These are phyloP conservation scores for Mergus octosetaceus DNA, from an alignment of 2,797 vertebrate genomes.

Conservation along the genomic window DNA sequence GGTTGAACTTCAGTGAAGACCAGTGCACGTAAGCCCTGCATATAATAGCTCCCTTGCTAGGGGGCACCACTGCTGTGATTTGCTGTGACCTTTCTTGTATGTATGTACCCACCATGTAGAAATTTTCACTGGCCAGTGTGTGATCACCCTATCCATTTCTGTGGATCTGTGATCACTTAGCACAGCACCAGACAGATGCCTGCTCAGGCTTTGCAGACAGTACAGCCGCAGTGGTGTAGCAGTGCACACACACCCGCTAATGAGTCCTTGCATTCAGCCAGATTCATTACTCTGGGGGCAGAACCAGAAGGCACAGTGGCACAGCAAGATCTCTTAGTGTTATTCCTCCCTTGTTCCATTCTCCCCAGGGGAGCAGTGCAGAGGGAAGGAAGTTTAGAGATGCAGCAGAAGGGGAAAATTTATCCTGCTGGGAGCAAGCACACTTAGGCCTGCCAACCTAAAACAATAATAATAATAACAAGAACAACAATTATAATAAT, in stretches of 20 bases:
- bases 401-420: background rate
- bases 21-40: background rate
- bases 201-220: background rate
- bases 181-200: background rate
- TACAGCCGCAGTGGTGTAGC: fast-evolving
- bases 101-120: background rate
- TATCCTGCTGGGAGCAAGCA: background rate
- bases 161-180: background rate
- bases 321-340: background rate
- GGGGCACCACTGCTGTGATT: background rate
- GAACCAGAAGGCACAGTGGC: background rate
- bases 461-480: background rate
- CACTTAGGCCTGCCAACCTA: background rate
- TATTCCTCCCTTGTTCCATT: background rate
- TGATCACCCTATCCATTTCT: background rate
- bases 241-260: background rate
- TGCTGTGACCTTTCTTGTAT: background rate
- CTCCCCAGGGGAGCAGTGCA: background rate
- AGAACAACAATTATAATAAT: background rate
- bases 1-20: background rate
- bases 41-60: background rate
- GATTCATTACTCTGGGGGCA: background rate
- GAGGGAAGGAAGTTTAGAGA: background rate
- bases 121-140: background rate
- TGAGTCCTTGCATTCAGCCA: background rate